These are phyloP conservation scores for Malaclemys terrapin DNA, from an alignment of 2,113 vertebrate species.

Conservation along the genomic window DNA sequence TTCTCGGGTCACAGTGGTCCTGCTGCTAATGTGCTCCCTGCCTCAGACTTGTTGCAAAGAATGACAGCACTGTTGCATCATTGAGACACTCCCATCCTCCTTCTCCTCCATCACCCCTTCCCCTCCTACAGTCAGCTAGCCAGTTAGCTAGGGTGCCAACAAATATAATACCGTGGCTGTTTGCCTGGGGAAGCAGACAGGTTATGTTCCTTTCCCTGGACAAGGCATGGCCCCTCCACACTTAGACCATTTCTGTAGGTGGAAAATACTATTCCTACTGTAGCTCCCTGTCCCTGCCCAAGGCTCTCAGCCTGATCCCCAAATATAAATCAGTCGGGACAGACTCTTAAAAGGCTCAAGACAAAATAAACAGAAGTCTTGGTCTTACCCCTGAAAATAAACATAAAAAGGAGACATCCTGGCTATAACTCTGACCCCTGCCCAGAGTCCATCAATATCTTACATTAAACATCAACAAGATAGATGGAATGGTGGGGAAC, in stretches of 20 bases:
- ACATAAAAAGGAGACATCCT: background rate
- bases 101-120: too few species aligned
- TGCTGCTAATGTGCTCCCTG: background rate
- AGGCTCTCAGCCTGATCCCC: background rate
- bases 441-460: background rate
- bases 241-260: background rate
- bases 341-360: background rate
- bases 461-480: background rate
- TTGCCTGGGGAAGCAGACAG: background rate
- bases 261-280: background rate
- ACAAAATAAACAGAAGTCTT: background rate
- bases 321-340: background rate
- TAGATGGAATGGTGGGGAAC: background rate
- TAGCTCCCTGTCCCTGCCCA: background rate
- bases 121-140: background rate
- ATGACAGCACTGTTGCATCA: background rate
- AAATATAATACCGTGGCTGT: background rate
- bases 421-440: background rate
- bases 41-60: background rate
- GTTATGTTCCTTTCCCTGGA: background rate
- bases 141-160: background rate
- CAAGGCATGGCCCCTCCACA: background rate
- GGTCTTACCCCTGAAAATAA: background rate
- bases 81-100: background rate
- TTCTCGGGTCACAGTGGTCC: background rate